phyloP scores from a whole-genome alignment of 2,113 vertebrate species.

The Archilochus colubris region DNA sequence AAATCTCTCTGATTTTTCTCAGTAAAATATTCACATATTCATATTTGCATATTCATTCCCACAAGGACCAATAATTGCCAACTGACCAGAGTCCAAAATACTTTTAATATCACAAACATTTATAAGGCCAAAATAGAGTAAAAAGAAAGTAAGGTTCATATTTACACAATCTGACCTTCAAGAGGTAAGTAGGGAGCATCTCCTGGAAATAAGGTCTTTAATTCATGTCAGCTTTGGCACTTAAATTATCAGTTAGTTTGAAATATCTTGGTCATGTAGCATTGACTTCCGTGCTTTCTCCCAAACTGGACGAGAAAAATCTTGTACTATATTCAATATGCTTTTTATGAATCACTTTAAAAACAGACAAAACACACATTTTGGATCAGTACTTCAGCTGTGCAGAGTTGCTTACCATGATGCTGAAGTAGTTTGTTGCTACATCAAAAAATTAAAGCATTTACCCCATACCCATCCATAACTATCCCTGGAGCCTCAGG shows the following conservation, averaged over 20 bases:
- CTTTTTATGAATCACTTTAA: background rate
- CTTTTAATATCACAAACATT: background rate
- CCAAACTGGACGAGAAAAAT: background rate
- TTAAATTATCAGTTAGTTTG: background rate
- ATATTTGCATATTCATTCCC: background rate
- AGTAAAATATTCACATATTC: background rate
- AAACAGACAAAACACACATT: background rate
- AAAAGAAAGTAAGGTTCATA: background rate
- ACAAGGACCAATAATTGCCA: background rate
- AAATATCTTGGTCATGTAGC: background rate
- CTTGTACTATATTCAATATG: background rate
- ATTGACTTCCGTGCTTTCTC: background rate
- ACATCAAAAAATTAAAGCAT: background rate
- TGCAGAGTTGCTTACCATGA: rapidly evolving
- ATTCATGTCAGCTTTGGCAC: background rate
- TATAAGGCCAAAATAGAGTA: background rate
- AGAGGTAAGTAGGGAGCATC: background rate
- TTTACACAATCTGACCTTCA: background rate
- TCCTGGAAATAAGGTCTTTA: background rate
- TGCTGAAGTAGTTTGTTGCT: background rate
- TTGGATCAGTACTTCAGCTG: background rate
- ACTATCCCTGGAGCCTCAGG: background rate
- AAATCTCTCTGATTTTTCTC: background rate
- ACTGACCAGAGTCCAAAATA: background rate
- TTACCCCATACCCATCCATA: background rate